Evolutionary conservation across 2,888 invertebrate genomes (phyloP).

Genomic region (Petrolisthes manimaculis): DNA sequence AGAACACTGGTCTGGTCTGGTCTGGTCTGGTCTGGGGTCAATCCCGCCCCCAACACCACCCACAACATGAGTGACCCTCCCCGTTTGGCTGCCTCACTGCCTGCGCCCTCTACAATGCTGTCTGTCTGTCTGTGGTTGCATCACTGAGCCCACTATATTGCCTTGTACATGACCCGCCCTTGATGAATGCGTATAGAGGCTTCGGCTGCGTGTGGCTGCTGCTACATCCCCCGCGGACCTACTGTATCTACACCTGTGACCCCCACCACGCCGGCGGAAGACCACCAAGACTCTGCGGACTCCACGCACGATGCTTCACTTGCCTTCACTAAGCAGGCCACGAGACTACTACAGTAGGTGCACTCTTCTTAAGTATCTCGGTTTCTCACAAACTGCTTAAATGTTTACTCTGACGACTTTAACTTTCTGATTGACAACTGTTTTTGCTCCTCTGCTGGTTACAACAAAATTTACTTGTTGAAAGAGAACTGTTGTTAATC

Average conservation of each 20-base stretch:
- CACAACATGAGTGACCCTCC: no score
- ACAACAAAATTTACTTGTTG: background rate
- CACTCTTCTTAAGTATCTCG: background rate
- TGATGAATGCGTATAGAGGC: constrained; percentile 24
- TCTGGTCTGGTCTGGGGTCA: no score
- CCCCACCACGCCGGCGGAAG: background rate
- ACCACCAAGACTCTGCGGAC: constrained; percentile 37
- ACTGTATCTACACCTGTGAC: background rate
- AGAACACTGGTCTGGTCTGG: background rate
- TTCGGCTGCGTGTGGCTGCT: constrained; percentile 7
- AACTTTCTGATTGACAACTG: background rate
- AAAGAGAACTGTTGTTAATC: no score
- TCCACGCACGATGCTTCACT: constrained; percentile 47
- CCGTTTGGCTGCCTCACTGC: no score
- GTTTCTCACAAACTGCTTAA: background rate
- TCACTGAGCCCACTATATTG: constrained; percentile 10
- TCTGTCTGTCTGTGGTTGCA: no score
- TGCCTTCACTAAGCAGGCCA: constrained; percentile 16
- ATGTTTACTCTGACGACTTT: background rate
- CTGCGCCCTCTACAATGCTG: no score
- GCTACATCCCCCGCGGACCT: constrained; percentile 35
- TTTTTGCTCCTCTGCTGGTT: constrained; percentile 1
- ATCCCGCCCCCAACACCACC: no score
- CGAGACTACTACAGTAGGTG: background rate
- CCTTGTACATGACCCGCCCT: constrained; percentile 37